These are phyloP conservation scores for Cyanoramphus novaezelandiae DNA, from an alignment of 2,113 vertebrate genomes.

Conservation along the genomic window DNA sequence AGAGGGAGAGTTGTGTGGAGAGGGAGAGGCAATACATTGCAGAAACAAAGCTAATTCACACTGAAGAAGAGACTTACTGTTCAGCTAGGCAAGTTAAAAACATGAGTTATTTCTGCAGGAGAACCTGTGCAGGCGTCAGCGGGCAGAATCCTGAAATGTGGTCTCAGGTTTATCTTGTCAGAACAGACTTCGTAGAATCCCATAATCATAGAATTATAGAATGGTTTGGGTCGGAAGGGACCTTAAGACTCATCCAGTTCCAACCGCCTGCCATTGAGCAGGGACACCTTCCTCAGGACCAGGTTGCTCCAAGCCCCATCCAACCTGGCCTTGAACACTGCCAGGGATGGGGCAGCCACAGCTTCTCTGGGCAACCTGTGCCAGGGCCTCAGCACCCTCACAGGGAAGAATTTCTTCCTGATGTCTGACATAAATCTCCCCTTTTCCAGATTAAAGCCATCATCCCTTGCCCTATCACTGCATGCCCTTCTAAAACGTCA, in stretches of 20 bases:
- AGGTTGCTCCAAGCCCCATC: not conserved
- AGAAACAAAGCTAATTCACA: not conserved
- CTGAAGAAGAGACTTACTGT: not conserved
- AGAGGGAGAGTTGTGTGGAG: not conserved
- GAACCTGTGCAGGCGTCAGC: not conserved
- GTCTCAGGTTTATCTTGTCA: not conserved
- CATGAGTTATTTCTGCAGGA: not conserved
- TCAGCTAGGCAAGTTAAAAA: not conserved
- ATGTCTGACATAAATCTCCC: not conserved
- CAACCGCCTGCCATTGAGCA: not conserved
- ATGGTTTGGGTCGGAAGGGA: not conserved
- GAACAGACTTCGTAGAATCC: not conserved
- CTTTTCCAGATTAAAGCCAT: not conserved
- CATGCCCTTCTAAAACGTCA: not conserved
- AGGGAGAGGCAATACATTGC: not conserved
- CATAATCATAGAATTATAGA: not conserved
- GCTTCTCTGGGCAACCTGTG: not conserved
- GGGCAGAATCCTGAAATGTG: not conserved
- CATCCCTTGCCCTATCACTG: not conserved
- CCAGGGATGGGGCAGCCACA: not conserved
- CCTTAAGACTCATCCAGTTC: not conserved
- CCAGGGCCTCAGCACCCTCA: not conserved
- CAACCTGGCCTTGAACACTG: not conserved
- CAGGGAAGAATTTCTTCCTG: not conserved
- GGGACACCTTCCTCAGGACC: not conserved